phyloP scores from a whole-genome alignment of 2,888 invertebrate species.

The Serrognathus titanus region DNA sequence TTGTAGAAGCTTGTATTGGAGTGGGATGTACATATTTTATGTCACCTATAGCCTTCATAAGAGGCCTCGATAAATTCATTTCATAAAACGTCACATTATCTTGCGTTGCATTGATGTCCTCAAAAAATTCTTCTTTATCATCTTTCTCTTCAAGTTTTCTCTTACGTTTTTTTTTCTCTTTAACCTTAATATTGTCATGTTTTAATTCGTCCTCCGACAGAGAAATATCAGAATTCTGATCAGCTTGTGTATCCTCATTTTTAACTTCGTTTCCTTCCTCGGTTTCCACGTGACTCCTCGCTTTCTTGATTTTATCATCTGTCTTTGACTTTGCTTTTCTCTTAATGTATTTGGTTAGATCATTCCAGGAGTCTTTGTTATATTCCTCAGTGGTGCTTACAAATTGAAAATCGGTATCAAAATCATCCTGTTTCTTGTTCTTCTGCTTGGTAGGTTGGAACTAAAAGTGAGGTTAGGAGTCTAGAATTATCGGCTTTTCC shows the following conservation, averaged over 20 bases:
- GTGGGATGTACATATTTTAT: constrained; percentile 93
- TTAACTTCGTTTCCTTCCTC: constrained; percentile 50
- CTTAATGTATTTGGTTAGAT: constrained; percentile 74
- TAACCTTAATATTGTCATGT: constrained; percentile 65
- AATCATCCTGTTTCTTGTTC: constrained; percentile 64
- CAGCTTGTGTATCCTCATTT: constrained; percentile 45
- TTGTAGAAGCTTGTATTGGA: constrained; percentile 93
- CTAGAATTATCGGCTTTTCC: neutral
- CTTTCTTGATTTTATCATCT: constrained; percentile 77
- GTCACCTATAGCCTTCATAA: constrained; percentile 85
- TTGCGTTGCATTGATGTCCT: constrained; percentile 66
- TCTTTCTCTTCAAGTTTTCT: constrained; percentile 46
- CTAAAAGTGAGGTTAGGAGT: constrained; percentile 49
- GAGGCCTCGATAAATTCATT: constrained; percentile 93
- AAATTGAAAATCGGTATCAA: constrained; percentile 80
- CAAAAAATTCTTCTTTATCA: constrained; percentile 58
- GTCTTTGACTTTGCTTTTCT: constrained; percentile 76
- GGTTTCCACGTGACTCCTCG: constrained; percentile 38
- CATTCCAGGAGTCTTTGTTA: constrained; percentile 78
- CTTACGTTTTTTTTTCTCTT: constrained; percentile 54
- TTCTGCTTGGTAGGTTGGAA: constrained; percentile 81
- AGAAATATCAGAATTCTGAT: constrained; percentile 56
- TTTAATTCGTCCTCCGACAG: constrained; percentile 78
- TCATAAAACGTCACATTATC: constrained; percentile 76
- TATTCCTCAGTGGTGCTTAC: constrained; percentile 74